Base-by-base conservation (phyloP, 2,888 invertebrate genomes). In the Germaria angustata region DNA sequence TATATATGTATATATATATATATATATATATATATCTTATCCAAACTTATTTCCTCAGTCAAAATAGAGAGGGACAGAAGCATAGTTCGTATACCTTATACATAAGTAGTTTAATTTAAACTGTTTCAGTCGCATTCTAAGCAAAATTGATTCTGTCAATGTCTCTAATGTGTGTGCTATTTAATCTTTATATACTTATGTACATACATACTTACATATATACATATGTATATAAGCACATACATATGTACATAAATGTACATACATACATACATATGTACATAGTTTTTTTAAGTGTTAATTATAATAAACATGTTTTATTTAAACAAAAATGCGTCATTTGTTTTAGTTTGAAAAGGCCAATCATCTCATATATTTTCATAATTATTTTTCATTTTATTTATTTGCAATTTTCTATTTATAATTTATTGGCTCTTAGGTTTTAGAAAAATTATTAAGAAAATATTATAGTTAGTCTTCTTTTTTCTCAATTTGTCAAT, bases 381-480 rank as follows among this genome's bases (percentile, higher is more conserved):
- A 34, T 11, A n/a, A 49, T 39, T 49, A 15, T 59, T 49, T 61
- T 51, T 55, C n/a, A 24, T 36, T 39, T 2, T 22, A 68, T 34
- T 0, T 57, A 24, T 53, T 39, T 55, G 13, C 28, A 22, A 63
- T 44, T 44, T 73, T 32, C 15, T 53, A 63, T 63, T 44, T 73
- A 66, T 63, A 80, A 69, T 80, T 80, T 75, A 69, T 80, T 80
- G 63, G 69, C 59, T 59, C 39, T 9, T 61, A 69, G 66, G 72
- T 72, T 72, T 72, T 72, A 79, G 59, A 41, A 41, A 66, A 72
- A 59, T 34, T 66, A 63, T 61, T 15, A 28, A 7, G 34, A 59
- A 24, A 15, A 6, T 20, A 32, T n/a, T 36, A 15, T 34, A 61
- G 28, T 22, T 13, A 49, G 6, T 17, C 15, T 32, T 65, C 49